Percentiles rank a stretch among this genome's conserved stretches.
Conservation (phyloP, 1,140 invertebrate species). For the Geopemphigus sp. region DNA sequence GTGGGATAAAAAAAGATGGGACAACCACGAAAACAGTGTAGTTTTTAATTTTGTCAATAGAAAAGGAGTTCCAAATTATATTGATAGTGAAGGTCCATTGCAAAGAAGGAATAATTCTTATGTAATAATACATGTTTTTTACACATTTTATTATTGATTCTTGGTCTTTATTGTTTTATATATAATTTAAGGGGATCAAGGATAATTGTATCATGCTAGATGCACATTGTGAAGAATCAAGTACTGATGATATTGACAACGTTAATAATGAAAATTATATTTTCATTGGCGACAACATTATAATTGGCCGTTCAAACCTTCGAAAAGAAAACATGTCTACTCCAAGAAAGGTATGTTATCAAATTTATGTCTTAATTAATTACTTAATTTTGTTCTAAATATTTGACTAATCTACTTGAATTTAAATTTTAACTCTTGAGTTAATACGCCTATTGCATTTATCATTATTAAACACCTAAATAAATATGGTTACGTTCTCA, state of each 20-base stretch:
- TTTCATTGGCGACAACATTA: conserved; percentile 43
- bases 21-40: conserved; percentile 66
- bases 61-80: conserved; percentile 83
- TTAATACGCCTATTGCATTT: background rate
- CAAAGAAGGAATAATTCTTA: conserved; percentile 60
- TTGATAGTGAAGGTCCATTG: conserved; percentile 81
- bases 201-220: conserved; percentile 33
- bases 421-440: background rate
- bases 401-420: background rate
- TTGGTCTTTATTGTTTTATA: background rate
- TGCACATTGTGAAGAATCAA: conserved; percentile 47
- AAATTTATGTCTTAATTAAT: too few relatives aligned
- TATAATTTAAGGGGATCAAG: conserved; percentile 13
- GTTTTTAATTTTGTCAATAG: conserved; percentile 83
- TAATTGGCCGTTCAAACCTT: conserved; percentile 43
- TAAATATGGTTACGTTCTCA: too few relatives aligned
- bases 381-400: background rate
- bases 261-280: conserved; percentile 25
- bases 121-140: conserved; percentile 7
- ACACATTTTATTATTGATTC: background rate
- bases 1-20: conserved; percentile 61
- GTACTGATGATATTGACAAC: conserved; percentile 43
- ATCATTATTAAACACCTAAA: background rate
- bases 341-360: conserved; percentile 28
- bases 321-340: conserved; percentile 22